Base-by-base conservation (phyloP, 2,888 invertebrate genomes). In the Notocelia uddmanniana region DNA sequence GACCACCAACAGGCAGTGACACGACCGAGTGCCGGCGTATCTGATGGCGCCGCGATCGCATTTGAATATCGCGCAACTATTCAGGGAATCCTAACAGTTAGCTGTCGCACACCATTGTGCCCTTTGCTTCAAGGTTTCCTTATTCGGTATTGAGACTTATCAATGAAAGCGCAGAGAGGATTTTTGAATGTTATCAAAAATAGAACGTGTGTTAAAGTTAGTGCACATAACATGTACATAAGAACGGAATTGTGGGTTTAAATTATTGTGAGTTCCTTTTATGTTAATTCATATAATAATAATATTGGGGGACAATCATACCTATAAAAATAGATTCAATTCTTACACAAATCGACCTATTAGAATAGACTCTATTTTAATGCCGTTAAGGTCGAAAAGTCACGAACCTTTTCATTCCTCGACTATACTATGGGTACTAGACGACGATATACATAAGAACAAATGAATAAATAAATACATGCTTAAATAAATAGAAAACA, bases 11-110 rank as follows among this genome's bases (percentile, higher is more conserved):
- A 76, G 64, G 60, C 71, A 71, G 74, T 58, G 68, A 64, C 70
- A 63, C 79, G 72, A 74, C 75, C 76, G 74, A 74, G 58, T 52
- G 69, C 26, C 21, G 55, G 64, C 69, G 45, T 78, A 80, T 80
- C 81, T 75, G 79, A 79, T 78, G 59, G 74, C 59, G 66, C 70
- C 60, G 64, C 69, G 66, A 71, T 41, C 55, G 10, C 63, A 80
- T 82, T 82, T 79, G 73, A 78, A 83, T 79, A 77, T 34, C 63
- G 59, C 31, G 45, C 34, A 64, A 69, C 69, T 69, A 59, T 55
- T 66, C 52, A 57, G 45, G n/a, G 31, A 69, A 34, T 67, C 59
- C 48, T 48, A 55, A 57, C 21, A 34, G 55, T 23, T 58, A 21
- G n/a, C 52, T 63, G 50, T 34, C 63, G 34, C 34, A 34, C 15